A percentile compares a stretch with the other conserved stretches of the same genome.
phyloP scores from a whole-genome alignment of 2,797 vertebrate genomes.

The Toxotes lorentzi region DNA sequence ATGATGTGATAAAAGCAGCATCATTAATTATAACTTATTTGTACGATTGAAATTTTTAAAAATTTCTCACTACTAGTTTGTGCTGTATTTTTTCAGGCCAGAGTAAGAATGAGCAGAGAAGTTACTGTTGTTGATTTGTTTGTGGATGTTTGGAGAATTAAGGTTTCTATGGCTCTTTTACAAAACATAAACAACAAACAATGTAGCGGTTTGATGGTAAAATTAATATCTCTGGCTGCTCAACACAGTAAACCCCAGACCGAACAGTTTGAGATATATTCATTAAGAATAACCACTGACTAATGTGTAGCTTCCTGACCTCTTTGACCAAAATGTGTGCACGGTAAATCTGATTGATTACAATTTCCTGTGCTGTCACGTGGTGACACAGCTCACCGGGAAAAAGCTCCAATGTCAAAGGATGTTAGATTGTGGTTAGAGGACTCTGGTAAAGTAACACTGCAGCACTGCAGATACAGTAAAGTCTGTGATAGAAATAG shows the following conservation, averaged over 20 bases:
- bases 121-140: neutral
- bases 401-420: slow-evolving; percentile 36
- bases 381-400: slow-evolving; percentile 24
- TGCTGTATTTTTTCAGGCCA: neutral
- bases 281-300: slow-evolving; percentile 7
- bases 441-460: slow-evolving; percentile 47
- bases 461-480: slow-evolving; percentile 60
- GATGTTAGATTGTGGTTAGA: slow-evolving; percentile 43
- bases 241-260: neutral
- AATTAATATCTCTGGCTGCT: neutral
- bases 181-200: neutral
- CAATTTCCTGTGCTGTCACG: slow-evolving; percentile 22
- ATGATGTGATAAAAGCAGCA: slow-evolving; percentile 16
- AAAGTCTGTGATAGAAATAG: slow-evolving; percentile 65
- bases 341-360: slow-evolving; percentile 36
- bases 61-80: neutral
- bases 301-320: neutral
- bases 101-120: neutral
- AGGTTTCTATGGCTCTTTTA: neutral
- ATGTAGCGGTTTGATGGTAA: neutral
- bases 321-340: slow-evolving; percentile 5
- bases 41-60: slow-evolving; percentile 13
- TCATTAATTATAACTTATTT: slow-evolving; percentile 15
- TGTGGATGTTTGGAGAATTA: neutral
- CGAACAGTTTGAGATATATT: slow-evolving; percentile 3